Conservation (phyloP, 1,140 invertebrate genomes). For the Hyposmocoma kahamanoa region DNA sequence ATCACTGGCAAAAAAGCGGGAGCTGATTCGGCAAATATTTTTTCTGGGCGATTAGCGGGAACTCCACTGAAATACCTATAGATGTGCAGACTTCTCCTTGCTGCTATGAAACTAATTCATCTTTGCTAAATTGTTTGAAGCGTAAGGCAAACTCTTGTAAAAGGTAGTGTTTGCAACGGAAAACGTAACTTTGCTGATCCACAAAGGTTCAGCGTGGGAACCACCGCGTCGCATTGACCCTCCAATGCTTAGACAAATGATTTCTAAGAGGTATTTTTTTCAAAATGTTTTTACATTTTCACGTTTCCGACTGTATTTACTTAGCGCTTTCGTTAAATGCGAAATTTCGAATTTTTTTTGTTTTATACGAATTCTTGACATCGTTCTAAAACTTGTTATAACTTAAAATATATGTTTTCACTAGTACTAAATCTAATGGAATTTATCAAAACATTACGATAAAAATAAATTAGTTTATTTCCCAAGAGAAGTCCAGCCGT, state of each 20-base stretch:
- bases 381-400: too few relatives aligned
- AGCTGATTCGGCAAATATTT: conserved; percentile 66
- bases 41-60: conserved; percentile 67
- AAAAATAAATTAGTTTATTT: too few relatives aligned
- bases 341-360: too few relatives aligned
- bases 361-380: too few relatives aligned
- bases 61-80: conserved; percentile 58
- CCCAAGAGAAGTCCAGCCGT: too few relatives aligned
- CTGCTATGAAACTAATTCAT: conserved; percentile 1
- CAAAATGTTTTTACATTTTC: conserved; percentile 54
- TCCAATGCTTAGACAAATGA: conserved; percentile 68
- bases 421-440: too few relatives aligned
- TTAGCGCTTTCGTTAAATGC: too few relatives aligned
- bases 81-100: conserved; percentile 21
- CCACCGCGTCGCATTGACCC: conserved; percentile 57
- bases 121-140: too few relatives aligned
- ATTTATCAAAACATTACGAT: too few relatives aligned
- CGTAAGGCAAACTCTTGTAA: not conserved
- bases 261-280: conserved; percentile 54
- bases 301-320: not conserved
- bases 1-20: conserved; percentile 53
- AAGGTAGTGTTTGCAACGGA: conserved; percentile 7
- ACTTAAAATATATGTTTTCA: too few relatives aligned
- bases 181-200: conserved; percentile 23
- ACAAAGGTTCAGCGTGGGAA: conserved; percentile 60